phyloP scores from a whole-genome alignment of 92 coral and sea anemone species.

The Epizoanthus fatuus region DNA sequence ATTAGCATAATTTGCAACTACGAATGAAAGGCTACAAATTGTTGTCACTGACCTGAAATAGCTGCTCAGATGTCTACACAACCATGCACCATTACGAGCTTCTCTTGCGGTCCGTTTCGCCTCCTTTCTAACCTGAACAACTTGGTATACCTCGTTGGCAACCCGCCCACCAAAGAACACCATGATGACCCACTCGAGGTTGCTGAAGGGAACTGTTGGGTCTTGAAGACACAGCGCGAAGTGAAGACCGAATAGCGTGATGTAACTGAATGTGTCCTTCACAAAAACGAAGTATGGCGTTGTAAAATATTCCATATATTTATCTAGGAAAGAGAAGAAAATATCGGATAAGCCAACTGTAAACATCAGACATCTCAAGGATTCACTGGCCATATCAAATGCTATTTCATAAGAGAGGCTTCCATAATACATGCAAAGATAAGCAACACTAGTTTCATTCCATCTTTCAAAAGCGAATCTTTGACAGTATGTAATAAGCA shows the following conservation, averaged over 20 bases:
- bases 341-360: too few species aligned
- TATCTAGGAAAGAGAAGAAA: conserved; percentile 22
- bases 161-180: conserved; percentile 66
- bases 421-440: too few species aligned
- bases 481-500: too few species aligned
- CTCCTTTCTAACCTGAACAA: conserved; percentile 22
- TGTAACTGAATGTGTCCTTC: conserved; percentile 62
- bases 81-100: neutral
- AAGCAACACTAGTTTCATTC: too few species aligned
- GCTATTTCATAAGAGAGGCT: too few species aligned
- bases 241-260: conserved; percentile 56
- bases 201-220: conserved; percentile 46
- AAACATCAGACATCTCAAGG: too few species aligned
- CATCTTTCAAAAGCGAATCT: too few species aligned
- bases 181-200: conserved; percentile 47
- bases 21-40: neutral
- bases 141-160: conserved; percentile 30
- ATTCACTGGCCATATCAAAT: too few species aligned
- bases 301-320: conserved; percentile 44
- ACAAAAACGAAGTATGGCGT: conserved; percentile 63
- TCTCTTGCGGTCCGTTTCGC: neutral
- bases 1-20: too few species aligned
- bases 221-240: conserved; percentile 49
- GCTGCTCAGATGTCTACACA: neutral
- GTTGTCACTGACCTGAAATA: conserved; percentile 27